Base-by-base conservation (phyloP, 2,888 invertebrate species). In the Aphidoletes aphidimyza region DNA sequence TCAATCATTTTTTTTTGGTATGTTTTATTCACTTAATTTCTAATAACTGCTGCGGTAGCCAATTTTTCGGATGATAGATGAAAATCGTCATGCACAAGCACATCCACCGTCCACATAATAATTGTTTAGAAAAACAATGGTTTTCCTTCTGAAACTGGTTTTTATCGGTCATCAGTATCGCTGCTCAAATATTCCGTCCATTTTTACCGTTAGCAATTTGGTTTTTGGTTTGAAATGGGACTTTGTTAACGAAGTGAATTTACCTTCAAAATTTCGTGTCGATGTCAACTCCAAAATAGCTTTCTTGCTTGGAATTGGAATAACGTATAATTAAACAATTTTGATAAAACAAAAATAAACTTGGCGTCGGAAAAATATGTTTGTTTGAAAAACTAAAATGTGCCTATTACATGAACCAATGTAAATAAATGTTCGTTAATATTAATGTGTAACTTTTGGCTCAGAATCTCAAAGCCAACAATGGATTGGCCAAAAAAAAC, bases 11-110 rank as follows among this genome's bases (percentile, higher is more conserved):
- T n/a, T n/a, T n/a, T n/a, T 81, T 37, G 34, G 2, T 19, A 36
- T 78, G 34, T 78, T 17, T 36, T 78, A 78, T 36, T 19, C 78
- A 36, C 78, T 78, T 78, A 78, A 78, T 78, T 78, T 36, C 37
- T 19, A 26, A 37, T 81, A 37, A 81, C 37, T n/a, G 37, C 81
- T 37, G 30, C 17, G 36, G 78, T 17, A 78, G 78, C 36, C 36
- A 36, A 11, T 78, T 34, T 78, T 8, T 78, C 37, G 37, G 81
- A 69, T 69, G 69, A 69, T 30, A 69, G 69, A 69, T 69, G 69
- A 69, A 69, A 54, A 54, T 26, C 54, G 54, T 54, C 54, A 69
- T 69, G 11, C 69, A 30, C 30, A n/a, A 30, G 2, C 69, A 69
- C 5, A 69, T 34, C 9, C 11, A 8, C 14, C 69, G 8, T 19